Evolutionary conservation across 2,797 vertebrate genomes (phyloP), one percentile per base, ranked within the genome.

Genomic region (Emydoidea blandingii): DNA sequence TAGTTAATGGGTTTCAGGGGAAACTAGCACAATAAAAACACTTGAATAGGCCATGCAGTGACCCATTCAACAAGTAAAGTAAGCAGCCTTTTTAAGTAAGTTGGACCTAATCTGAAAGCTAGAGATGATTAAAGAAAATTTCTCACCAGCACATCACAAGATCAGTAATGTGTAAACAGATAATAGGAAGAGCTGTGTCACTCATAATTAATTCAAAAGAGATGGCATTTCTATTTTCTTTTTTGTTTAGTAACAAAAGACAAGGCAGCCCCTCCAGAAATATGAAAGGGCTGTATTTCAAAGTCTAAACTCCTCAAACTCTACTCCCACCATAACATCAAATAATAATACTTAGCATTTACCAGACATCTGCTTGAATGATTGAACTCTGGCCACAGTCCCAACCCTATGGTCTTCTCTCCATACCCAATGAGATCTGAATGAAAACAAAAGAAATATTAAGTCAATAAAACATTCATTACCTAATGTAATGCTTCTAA

Each of bases 31-130:
- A 97, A 97, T 97, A 96, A 82, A 94, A 96, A 97, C 95, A 94
- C 94, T 97, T 96, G 96, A 96, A 96, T 92, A 97, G 94, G 88
- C 34, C 54, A 85, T 93, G 96, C 96, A 97, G 96, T 96, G 95
- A 96, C 93, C 90, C 96, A 96, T 97, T 97, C 94, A 97, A 86
- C 53, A 25, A 53, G 94, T 85, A 88, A 85, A 94, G 93, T 27
- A 4, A 96, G 92, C 94, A 87, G 96, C 57, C 92, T 90, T 81
- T 88, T 94, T 86, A 95, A 96, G 68, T 91, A 94, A 96, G 94
- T 89, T 92, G 96, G 96, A 93, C 97, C 93, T 90, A 53, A 29
- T 47, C 29, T 31, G 44, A 78, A 87, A 49, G 47, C 91, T 88
- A 6, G 1, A 96, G 94, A 90, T 92, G 96, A 95, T 84, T 96